A percentile compares a stretch with the other conserved stretches of the same genome.
Evolutionary conservation across 2,797 vertebrate genomes (phyloP).

Genomic region (Percopsis omiscomaycus): DNA sequence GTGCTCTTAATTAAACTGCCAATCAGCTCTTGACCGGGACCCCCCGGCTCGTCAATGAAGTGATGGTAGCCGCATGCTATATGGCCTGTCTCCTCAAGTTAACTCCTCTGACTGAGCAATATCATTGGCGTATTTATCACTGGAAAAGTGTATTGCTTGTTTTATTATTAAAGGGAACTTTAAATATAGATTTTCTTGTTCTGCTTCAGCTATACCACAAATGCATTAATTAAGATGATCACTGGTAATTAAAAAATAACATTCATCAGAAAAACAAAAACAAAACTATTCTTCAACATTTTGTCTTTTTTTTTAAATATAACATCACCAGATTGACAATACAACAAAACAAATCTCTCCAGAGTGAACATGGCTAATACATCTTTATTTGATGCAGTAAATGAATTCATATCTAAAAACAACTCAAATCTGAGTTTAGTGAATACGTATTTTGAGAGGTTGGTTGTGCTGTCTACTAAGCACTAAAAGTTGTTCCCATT

Average conservation of each 20-base stretch:
- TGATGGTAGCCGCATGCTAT: slow-evolving; percentile 30
- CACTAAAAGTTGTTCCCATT: slow-evolving; percentile 36
- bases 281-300: too few relatives aligned
- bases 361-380: neutral
- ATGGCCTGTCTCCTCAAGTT: slow-evolving; percentile 31
- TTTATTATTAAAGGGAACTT: neutral
- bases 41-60: slow-evolving; percentile 53
- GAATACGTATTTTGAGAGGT: neutral
- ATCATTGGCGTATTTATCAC: slow-evolving; percentile 25
- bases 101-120: slow-evolving; percentile 29
- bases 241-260: too few relatives aligned
- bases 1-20: slow-evolving; percentile 56
- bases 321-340: too few relatives aligned
- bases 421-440: slow-evolving; percentile 17
- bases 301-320: too few relatives aligned
- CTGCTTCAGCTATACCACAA: too few relatives aligned
- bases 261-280: too few relatives aligned
- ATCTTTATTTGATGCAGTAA: slow-evolving; percentile 16
- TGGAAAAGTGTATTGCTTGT: slow-evolving; percentile 13
- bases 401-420: slow-evolving; percentile 8
- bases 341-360: too few relatives aligned
- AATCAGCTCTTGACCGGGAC: slow-evolving; percentile 59
- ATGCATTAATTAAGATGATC: too few relatives aligned
- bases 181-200: too few relatives aligned
- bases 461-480: slow-evolving; percentile 9